Evolutionary conservation across 2,113 vertebrate species (phyloP).

Genomic region (Tringa solitaria): DNA sequence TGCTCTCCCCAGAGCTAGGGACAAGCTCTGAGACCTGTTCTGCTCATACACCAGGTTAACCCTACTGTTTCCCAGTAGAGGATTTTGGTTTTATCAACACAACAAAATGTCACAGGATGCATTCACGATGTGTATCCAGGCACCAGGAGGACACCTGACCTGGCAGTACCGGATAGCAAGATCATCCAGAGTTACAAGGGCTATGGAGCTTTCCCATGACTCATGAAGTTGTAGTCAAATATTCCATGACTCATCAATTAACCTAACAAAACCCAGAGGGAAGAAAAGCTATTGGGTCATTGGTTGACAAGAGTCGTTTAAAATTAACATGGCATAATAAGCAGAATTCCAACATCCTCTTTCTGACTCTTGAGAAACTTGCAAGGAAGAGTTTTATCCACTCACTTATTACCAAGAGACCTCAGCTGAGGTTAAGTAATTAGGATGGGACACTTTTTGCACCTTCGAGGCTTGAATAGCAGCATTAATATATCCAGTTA

Average conservation of each 20-base stretch:
- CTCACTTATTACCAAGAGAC: not conserved
- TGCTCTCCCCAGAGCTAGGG: not conserved
- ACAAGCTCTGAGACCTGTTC: not conserved
- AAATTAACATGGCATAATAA: constrained; percentile 12
- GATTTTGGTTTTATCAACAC: not conserved
- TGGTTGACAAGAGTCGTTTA: constrained; percentile 5
- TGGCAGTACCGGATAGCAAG: not conserved
- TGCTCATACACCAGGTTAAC: not conserved
- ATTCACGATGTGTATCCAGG: not conserved
- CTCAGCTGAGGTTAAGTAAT: not conserved
- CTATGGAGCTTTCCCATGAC: constrained; percentile 26
- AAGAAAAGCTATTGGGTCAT: not conserved
- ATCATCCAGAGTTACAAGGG: not conserved
- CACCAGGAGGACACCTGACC: not conserved
- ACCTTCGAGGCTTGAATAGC: constrained; percentile 1
- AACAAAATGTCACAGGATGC: not conserved
- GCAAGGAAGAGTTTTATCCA: not conserved
- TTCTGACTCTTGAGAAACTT: not conserved
- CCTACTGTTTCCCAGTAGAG: not conserved
- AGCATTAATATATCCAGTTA: not conserved
- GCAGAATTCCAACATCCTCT: not conserved
- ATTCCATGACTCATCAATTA: constrained; percentile 42
- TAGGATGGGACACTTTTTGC: constrained; percentile 8
- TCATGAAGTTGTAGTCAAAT: constrained; percentile 8
- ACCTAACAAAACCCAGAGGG: constrained; percentile 17